A percentile compares a stretch with the other conserved stretches of the same genome.
These are phyloP conservation scores for Toxostoma redivivum DNA, from an alignment of 2,113 vertebrate genomes.

Conservation along the genomic window DNA sequence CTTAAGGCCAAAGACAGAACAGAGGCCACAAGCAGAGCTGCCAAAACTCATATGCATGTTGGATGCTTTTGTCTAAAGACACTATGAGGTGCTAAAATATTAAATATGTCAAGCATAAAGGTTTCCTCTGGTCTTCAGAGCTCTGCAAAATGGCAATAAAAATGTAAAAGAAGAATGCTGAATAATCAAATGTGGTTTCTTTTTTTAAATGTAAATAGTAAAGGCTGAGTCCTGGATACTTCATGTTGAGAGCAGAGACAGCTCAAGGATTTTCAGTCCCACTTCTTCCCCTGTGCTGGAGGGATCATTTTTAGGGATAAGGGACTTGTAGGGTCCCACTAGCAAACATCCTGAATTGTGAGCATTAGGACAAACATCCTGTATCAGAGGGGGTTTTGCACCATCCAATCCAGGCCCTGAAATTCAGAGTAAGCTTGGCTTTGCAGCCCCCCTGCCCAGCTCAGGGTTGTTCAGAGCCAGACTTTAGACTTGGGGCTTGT, in stretches of 20 bases:
- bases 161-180: constrained; percentile 50
- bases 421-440: background rate
- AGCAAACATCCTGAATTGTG: background rate
- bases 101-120: constrained; percentile 41
- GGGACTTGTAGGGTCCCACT: background rate
- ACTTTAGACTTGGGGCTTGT: background rate
- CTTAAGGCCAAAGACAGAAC: constrained; percentile 16
- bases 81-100: constrained; percentile 52
- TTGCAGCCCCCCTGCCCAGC: background rate
- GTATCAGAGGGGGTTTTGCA: background rate
- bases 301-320: background rate
- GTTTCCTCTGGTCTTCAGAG: constrained; percentile 37
- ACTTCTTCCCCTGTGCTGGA: background rate
- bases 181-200: constrained; percentile 58
- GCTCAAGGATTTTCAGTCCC: background rate
- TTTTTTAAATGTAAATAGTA: constrained; percentile 15
- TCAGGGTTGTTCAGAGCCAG: background rate
- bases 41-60: constrained; percentile 51
- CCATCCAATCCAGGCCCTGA: background rate
- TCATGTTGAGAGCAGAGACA: background rate
- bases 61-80: constrained; percentile 21
- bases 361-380: background rate
- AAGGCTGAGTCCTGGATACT: background rate
- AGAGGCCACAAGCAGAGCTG: constrained; percentile 26
- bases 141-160: constrained; percentile 30